Conservation (phyloP, 2,797 vertebrate genomes). For the Synaphobranchus kaupii region DNA sequence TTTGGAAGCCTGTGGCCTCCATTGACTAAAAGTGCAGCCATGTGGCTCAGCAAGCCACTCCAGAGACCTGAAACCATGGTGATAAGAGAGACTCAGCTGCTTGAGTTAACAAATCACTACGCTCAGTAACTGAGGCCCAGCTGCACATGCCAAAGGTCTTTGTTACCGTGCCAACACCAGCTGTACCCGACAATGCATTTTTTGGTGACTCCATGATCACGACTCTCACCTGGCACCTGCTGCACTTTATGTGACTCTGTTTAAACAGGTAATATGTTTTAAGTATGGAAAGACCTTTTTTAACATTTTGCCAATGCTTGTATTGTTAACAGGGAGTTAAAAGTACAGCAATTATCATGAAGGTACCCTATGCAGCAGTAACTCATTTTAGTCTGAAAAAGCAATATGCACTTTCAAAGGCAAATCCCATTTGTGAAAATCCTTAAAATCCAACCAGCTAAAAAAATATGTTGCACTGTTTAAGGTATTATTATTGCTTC, state of each 20-base stretch:
- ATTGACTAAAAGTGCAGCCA: background rate
- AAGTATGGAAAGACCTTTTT: background rate
- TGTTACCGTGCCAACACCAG: background rate
- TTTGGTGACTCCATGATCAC: background rate
- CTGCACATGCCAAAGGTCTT: background rate
- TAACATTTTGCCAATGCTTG: background rate
- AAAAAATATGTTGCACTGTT: background rate
- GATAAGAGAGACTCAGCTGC: constrained; percentile 14
- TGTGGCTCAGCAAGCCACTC: constrained; percentile 4
- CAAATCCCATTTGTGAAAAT: background rate
- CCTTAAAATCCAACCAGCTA: no score
- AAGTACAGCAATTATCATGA: background rate
- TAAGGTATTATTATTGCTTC: background rate
- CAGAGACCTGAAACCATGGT: background rate
- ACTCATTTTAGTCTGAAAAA: background rate
- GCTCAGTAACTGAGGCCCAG: background rate
- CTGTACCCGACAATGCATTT: background rate
- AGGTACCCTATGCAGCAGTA: background rate
- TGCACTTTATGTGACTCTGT: background rate
- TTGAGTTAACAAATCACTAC: background rate
- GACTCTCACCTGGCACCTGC: background rate
- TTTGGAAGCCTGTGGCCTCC: constrained; percentile 5
- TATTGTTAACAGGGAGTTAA: background rate
- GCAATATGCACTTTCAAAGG: background rate
- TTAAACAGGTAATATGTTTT: background rate